These are phyloP conservation scores for Microtus ochrogaster DNA, from an alignment of 2,113 vertebrate genomes.

Conservation along the genomic window DNA sequence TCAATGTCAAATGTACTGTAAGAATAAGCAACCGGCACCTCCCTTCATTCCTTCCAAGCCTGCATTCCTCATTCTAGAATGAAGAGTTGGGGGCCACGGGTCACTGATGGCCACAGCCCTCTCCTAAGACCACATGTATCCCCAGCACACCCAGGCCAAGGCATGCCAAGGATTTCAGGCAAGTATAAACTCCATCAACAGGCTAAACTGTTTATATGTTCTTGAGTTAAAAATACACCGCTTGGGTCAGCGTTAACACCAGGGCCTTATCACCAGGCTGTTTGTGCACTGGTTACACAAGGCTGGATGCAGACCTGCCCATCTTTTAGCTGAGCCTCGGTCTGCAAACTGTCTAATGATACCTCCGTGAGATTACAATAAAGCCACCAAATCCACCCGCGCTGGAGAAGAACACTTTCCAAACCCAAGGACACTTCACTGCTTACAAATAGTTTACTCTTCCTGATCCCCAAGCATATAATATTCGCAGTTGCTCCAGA, in stretches of 20 bases:
- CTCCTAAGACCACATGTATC: constrained; percentile 41
- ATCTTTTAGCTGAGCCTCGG: constrained; percentile 45
- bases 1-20: background rate
- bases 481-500: constrained; percentile 85
- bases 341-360: constrained; percentile 74
- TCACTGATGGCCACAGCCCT: background rate
- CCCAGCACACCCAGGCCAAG: background rate
- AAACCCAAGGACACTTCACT: constrained; percentile 85
- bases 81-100: background rate
- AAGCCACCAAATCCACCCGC: constrained; percentile 83
- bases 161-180: constrained; percentile 61
- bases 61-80: background rate
- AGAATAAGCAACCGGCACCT: background rate
- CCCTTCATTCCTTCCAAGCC: background rate
- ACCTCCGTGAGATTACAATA: constrained; percentile 83
- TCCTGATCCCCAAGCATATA: constrained; percentile 83
- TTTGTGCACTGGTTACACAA: constrained; percentile 60
- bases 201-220: constrained; percentile 77
- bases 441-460: constrained; percentile 90
- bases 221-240: constrained; percentile 82
- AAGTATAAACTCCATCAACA: constrained; percentile 30
- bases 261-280: constrained; percentile 79
- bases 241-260: constrained; percentile 76
- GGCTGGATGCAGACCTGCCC: constrained; percentile 65
- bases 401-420: constrained; percentile 85